These are phyloP conservation scores for Drosophila guanche DNA, from an alignment of 1,140 invertebrate species.

Conservation along the genomic window DNA sequence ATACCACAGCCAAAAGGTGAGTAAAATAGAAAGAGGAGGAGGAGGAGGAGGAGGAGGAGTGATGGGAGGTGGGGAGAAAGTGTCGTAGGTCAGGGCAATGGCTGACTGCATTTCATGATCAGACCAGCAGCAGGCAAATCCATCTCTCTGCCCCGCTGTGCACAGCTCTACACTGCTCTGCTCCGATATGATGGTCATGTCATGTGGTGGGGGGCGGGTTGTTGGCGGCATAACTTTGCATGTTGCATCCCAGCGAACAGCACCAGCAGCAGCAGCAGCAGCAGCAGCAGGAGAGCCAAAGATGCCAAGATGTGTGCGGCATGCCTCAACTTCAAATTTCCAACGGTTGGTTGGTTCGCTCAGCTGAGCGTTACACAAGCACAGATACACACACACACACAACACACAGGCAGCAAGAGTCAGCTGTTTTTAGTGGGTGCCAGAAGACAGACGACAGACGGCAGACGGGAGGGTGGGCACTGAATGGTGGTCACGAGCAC, in stretches of 20 bases:
- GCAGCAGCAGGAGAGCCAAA: neutral
- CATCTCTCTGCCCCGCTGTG: no score
- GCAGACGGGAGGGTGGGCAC: neutral
- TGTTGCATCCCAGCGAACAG: conserved; percentile 25
- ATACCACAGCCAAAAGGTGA: conserved; percentile 21
- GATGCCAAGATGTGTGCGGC: conserved; percentile 29
- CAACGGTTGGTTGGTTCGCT: conserved; percentile 64
- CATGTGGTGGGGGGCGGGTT: neutral
- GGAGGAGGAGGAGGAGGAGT: neutral
- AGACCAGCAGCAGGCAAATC: neutral
- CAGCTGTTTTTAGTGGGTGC: conserved; percentile 37
- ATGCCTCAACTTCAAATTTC: conserved; percentile 30
- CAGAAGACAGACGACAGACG: no score
- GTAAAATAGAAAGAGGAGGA: neutral
- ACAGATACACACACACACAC: conserved; percentile 27
- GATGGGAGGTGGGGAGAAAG: neutral
- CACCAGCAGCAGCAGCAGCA: conserved; percentile 1
- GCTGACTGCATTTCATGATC: conserved; percentile 7
- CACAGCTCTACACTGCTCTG: no score
- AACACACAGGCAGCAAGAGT: conserved; percentile 13
- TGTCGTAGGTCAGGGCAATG: conserved; percentile 21
- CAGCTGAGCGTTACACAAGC: conserved; percentile 63
- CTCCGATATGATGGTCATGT: no score
- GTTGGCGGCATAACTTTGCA: conserved; percentile 1
- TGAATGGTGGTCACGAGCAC: neutral